Evolutionary conservation across 2,888 invertebrate species (phyloP).

Genomic region (Selenia dentaria): DNA sequence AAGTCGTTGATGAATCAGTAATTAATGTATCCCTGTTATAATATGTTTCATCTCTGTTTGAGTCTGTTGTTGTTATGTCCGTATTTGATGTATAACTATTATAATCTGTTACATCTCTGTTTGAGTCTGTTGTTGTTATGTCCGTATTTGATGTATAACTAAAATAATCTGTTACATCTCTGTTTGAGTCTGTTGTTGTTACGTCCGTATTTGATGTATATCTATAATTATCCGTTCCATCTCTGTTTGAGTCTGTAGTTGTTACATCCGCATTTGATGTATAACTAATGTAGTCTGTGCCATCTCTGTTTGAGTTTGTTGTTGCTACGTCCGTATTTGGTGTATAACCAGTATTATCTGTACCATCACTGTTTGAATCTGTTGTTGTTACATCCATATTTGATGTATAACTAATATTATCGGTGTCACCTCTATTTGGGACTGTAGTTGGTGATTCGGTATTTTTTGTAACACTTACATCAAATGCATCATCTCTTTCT

Average conservation of each 20-base stretch:
- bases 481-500: too few relatives aligned
- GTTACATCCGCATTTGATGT: neutral
- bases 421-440: neutral
- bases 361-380: neutral
- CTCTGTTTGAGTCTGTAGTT: neutral
- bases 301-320: neutral
- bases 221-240: neutral
- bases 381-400: neutral
- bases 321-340: neutral
- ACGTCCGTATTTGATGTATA: too few relatives aligned
- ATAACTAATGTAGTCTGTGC: neutral
- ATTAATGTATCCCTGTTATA: too few relatives aligned
- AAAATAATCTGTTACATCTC: neutral
- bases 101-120: neutral
- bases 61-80: too few relatives aligned
- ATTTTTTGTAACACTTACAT: too few relatives aligned
- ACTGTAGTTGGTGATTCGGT: neutral
- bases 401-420: neutral
- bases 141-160: too few relatives aligned
- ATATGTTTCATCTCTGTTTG: neutral
- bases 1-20: too few relatives aligned
- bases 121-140: too few relatives aligned
- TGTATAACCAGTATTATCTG: neutral
- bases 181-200: neutral
- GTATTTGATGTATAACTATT: too few relatives aligned